Percentiles rank a stretch among this genome's conserved stretches.
Evolutionary conservation across 2,113 vertebrate genomes (phyloP).

Genomic region (Oreochromis aureus): DNA sequence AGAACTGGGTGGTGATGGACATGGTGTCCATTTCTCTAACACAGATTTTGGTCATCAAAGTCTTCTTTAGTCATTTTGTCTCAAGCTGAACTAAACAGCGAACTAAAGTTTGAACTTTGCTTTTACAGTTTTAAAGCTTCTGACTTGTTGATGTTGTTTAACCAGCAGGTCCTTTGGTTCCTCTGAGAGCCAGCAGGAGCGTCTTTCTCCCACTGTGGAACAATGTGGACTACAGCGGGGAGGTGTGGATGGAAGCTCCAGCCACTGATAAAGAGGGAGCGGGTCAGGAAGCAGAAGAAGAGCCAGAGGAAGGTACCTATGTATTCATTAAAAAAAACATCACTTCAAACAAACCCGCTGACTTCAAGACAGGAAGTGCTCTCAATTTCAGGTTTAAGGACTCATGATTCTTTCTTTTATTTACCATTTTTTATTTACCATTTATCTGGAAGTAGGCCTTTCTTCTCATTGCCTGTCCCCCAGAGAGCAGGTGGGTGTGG

Average conservation of each 20-base stretch:
- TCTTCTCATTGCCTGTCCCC: background rate
- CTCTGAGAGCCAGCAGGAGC: conserved; percentile 62
- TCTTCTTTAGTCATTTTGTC: background rate
- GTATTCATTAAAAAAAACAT: fast-evolving
- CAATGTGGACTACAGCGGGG: conserved; percentile 59
- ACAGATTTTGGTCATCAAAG: background rate
- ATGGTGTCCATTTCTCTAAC: background rate
- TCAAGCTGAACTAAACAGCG: background rate
- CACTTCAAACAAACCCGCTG: fast-evolving
- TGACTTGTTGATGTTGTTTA: background rate
- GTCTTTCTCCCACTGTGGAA: conserved; percentile 74
- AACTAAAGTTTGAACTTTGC: background rate
- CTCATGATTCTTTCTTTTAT: background rate
- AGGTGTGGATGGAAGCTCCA: conserved; percentile 50
- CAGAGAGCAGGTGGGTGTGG: background rate
- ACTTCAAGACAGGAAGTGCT: too few relatives aligned
- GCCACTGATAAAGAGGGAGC: conserved; percentile 3
- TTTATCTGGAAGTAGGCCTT: background rate
- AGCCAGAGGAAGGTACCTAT: background rate
- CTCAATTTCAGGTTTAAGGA: too few relatives aligned
- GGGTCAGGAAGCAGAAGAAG: background rate
- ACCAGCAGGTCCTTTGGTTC: conserved; percentile 4
- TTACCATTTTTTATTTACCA: background rate
- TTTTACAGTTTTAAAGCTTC: background rate
- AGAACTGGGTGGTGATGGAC: background rate